Conservation (phyloP, 2,797 vertebrate species). For the Synaphobranchus kaupii region DNA sequence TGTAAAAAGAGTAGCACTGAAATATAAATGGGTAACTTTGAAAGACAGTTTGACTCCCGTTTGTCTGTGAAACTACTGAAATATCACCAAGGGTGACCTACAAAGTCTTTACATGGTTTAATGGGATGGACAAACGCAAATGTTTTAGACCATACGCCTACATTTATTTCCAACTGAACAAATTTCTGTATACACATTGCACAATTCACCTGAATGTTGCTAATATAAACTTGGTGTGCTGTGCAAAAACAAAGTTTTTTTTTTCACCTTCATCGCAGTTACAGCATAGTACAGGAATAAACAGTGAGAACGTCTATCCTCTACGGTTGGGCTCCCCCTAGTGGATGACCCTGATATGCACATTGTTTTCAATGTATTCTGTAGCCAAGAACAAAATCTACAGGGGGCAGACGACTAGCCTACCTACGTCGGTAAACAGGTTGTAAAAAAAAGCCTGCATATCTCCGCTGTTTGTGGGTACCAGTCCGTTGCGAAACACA, state of each 20-base stretch:
- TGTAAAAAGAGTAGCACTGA: not conserved
- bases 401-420: not conserved
- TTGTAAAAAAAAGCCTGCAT: not conserved
- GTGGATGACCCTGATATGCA: no score
- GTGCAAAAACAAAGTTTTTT: not conserved
- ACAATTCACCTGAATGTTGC: not conserved
- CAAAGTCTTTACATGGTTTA: not conserved
- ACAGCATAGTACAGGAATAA: not conserved
- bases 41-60: not conserved
- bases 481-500: not conserved
- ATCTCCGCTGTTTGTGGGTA: not conserved
- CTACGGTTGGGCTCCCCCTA: not conserved
- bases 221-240: not conserved
- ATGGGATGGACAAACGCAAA: not conserved
- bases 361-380: not conserved
- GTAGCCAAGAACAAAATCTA: not conserved
- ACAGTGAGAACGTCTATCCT: not conserved
- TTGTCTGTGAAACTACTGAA: not conserved
- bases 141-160: no score
- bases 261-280: not conserved
- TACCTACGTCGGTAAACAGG: not conserved
- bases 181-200: not conserved
- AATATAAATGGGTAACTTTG: not conserved
- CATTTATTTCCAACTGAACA: no score
- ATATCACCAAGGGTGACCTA: not conserved